phyloP scores from a whole-genome alignment of 2,888 invertebrate species.

The Boloria euphrosyne region DNA sequence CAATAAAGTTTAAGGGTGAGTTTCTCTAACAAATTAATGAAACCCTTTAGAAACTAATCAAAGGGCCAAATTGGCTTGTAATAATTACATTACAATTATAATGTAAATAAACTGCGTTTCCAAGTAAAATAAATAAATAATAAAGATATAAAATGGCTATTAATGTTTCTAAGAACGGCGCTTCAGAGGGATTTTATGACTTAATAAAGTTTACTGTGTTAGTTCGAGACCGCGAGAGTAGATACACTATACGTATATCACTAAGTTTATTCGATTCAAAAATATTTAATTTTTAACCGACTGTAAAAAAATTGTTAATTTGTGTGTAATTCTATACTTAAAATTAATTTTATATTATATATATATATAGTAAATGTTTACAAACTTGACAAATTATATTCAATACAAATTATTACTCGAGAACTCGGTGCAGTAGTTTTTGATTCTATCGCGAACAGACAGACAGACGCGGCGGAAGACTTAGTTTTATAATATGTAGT shows the following conservation, averaged over 20 bases:
- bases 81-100: constrained; percentile 55
- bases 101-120: constrained; percentile 52
- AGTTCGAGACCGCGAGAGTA: constrained; percentile 24
- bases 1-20: constrained; percentile 11
- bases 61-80: constrained; percentile 24
- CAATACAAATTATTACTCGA: too few species aligned
- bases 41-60: constrained; percentile 19
- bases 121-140: constrained; percentile 53
- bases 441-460: too few species aligned
- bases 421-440: too few species aligned
- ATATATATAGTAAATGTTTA: too few species aligned
- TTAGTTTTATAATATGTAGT: too few species aligned
- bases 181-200: constrained; percentile 27
- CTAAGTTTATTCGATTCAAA: background rate
- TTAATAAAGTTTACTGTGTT: constrained; percentile 29
- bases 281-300: background rate
- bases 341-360: too few species aligned
- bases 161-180: constrained; percentile 50
- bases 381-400: too few species aligned
- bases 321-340: too few species aligned
- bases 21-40: background rate
- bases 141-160: constrained; percentile 50
- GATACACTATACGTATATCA: background rate
- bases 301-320: too few species aligned
- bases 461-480: too few species aligned